Base-by-base conservation (phyloP, 2,113 vertebrate species). In the Clarias batrachus region DNA sequence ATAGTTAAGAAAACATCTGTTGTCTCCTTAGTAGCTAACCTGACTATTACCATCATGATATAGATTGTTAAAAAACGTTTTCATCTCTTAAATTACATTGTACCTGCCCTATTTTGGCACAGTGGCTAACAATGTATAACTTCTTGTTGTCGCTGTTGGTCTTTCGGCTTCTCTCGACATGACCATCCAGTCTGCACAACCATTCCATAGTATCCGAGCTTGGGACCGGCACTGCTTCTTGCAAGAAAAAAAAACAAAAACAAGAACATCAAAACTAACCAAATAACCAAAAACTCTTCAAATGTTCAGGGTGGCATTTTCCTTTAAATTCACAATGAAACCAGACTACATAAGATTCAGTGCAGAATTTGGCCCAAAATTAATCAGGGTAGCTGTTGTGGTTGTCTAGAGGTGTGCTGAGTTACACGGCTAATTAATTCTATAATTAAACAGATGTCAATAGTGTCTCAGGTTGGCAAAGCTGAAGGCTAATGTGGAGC, bases 371-470 rank as follows among this genome's bases (percentile, higher is more conserved):
- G 52, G 17, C 10, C 10, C 14, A 83, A n/a, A 74, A 63, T 74
- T 82, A 81, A 84, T 81, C 76, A 65, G 33, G 37, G 33, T 70
- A 52, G 7, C 19, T 74, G 52, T 13, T 77, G n/a, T 23, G 73
- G 48, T 76, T 86, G 60, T 84, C 77, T 60, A 27, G 30, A 71
- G 71, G 68, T 66, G 73, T 48, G 33, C 52, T 57, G 62, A 81
- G 77, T 54, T 77, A 85, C 68, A 56, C 80, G 59, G 79, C 71
- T 87, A 85, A 89, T 82, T 78, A 78, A 82, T 87, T 81, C 79
- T 85, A 17, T 82, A 89, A 89, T 87, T 82, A 82, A 81, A 85
- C 78, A 85, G 81, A 83, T 81, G 82, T 84, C 82, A 82, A n/a
- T 60, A 62, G 78, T 83, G 79, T 86, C 85, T 84, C 56, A 70